Percentiles rank a stretch among this genome's conserved stretches.
These are phyloP conservation scores for Formica exsecta DNA, from an alignment of 1,140 invertebrate genomes.

Conservation along the genomic window DNA sequence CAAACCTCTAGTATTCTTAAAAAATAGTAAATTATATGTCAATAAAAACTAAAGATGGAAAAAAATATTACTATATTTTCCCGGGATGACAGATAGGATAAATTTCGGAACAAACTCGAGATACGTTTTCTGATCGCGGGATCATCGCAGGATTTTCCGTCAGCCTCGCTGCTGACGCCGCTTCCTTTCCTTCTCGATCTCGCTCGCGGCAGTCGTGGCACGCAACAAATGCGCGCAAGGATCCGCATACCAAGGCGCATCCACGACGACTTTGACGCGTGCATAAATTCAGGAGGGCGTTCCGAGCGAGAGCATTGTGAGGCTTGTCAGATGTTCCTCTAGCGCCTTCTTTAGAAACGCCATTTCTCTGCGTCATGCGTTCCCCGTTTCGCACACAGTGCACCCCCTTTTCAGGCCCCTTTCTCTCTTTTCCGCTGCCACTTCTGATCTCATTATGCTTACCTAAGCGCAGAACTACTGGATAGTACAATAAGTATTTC, in stretches of 20 bases:
- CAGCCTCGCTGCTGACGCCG: conserved; percentile 9
- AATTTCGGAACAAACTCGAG: neutral
- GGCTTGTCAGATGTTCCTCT: conserved; percentile 71
- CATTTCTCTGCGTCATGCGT: conserved; percentile 76
- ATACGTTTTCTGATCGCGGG: conserved; percentile 16
- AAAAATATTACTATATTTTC: neutral
- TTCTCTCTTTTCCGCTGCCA: neutral
- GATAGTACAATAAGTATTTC: conserved; percentile 43
- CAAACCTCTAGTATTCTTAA: neutral
- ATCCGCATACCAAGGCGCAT: conserved; percentile 66
- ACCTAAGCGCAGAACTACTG: conserved; percentile 5
- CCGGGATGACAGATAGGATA: neutral
- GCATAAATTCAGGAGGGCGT: conserved; percentile 75
- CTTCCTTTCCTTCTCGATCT: conserved; percentile 34
- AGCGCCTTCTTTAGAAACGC: conserved; percentile 77
- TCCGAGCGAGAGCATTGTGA: conserved; percentile 71
- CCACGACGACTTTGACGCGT: conserved; percentile 69
- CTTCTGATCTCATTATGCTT: conserved; percentile 56
- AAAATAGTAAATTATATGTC: neutral
- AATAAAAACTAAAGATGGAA: neutral
- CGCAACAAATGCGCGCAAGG: conserved; percentile 60
- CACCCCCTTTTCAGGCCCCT: neutral
- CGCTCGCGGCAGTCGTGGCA: conserved; percentile 42
- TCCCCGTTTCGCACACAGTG: conserved; percentile 53
- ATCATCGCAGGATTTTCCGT: conserved; percentile 28